These are phyloP conservation scores for Mustelus asterias DNA, from an alignment of 2,113 vertebrate species.

Conservation along the genomic window DNA sequence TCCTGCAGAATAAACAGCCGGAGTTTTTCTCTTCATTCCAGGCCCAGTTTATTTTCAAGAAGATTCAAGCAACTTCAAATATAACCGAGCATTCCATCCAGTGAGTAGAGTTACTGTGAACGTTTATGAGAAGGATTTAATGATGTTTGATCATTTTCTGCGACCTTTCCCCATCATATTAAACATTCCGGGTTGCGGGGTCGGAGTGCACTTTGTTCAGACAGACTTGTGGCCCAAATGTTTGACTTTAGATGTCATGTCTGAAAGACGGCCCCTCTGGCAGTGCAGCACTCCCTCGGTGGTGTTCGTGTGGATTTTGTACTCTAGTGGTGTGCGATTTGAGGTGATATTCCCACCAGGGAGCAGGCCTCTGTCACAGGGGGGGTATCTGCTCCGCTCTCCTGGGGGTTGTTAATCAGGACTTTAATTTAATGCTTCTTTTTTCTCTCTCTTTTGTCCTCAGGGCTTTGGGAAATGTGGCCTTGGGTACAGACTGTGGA, in stretches of 20 bases:
- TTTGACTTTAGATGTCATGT: background rate
- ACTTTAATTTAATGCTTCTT: background rate
- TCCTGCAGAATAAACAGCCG: background rate
- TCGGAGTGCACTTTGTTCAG: background rate
- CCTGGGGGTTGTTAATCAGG: background rate
- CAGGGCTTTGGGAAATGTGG: conserved; percentile 67
- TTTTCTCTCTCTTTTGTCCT: background rate
- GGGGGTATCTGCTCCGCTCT: background rate
- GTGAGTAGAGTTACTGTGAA: conserved; percentile 54
- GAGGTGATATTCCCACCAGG: background rate
- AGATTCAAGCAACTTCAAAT: conserved; percentile 56
- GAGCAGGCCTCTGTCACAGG: background rate
- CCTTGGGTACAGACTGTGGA: conserved; percentile 68
- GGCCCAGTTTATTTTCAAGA: conserved; percentile 75
- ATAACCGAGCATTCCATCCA: conserved; percentile 55
- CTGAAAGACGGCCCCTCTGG: too few species aligned
- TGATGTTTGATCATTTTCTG: background rate
- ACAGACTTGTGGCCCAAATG: background rate
- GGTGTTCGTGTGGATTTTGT: background rate
- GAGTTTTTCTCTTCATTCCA: conserved; percentile 47
- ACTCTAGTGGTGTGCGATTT: background rate
- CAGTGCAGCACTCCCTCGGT: background rate
- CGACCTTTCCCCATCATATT: background rate
- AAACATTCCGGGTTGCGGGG: background rate
- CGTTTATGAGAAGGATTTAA: background rate